These are phyloP conservation scores for Megastigmus dorsalis DNA, from an alignment of 2,888 invertebrate species.

Conservation along the genomic window DNA sequence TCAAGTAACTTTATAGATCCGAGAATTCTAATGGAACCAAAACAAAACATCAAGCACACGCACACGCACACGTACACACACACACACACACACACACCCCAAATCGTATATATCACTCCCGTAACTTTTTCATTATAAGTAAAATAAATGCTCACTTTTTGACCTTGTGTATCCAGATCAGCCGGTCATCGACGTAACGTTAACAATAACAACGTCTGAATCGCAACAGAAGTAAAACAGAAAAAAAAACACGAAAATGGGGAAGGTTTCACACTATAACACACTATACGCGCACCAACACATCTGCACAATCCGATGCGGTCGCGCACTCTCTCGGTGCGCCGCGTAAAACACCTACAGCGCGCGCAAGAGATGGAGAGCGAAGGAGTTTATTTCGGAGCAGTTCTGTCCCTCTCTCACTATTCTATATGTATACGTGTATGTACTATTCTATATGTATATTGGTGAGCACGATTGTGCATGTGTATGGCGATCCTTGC, in stretches of 20 bases:
- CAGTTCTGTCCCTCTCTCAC: conserved; percentile 30
- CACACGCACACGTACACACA: neutral
- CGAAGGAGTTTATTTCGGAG: conserved; percentile 8
- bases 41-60: conserved; percentile 29
- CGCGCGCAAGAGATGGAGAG: neutral
- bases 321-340: conserved; percentile 37
- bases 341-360: conserved; percentile 6
- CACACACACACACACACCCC: too few species aligned
- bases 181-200: neutral
- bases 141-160: neutral
- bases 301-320: neutral
- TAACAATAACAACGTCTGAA: neutral
- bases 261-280: too few species aligned
- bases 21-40: too few species aligned
- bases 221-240: neutral
- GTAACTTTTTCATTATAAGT: too few species aligned
- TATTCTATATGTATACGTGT: conserved; percentile 45
- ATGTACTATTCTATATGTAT: conserved; percentile 11
- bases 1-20: too few species aligned
- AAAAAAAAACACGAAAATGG: neutral
- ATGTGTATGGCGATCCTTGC: conserved; percentile 25
- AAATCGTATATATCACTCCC: too few species aligned
- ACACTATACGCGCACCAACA: conserved; percentile 5
- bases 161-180: neutral
- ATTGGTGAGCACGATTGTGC: too few species aligned